A percentile compares a stretch with the other conserved stretches of the same genome.
These are phyloP conservation scores for Agelastica alni DNA, from an alignment of 2,888 invertebrate species.

Conservation along the genomic window DNA sequence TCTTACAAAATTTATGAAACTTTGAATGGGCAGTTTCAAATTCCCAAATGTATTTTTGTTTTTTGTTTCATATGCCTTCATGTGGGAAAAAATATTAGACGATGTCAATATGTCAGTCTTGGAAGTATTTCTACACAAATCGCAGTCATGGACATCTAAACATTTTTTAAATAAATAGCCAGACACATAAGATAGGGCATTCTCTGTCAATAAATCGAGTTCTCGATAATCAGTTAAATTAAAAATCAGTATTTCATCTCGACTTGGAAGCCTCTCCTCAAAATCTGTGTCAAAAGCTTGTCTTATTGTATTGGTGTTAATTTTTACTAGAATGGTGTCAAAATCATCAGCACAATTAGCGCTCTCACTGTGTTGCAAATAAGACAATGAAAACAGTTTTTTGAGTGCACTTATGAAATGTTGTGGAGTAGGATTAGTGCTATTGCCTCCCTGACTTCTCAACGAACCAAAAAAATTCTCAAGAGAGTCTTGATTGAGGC, in stretches of 20 bases:
- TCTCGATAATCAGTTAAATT: not conserved
- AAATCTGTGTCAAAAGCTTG: not conserved
- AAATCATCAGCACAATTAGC: slow-evolving; percentile 16
- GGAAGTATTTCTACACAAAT: too few species aligned
- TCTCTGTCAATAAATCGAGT: slow-evolving; percentile 7
- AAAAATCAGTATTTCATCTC: too few species aligned
- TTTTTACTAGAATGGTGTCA: not conserved
- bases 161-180: slow-evolving; percentile 5
- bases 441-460: slow-evolving; percentile 11
- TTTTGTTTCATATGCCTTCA: slow-evolving; percentile 6
- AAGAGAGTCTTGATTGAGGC: slow-evolving; percentile 17
- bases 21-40: too few species aligned
- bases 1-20: too few species aligned
- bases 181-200: slow-evolving; percentile 11
- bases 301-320: not conserved
- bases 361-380: too few species aligned
- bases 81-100: not conserved
- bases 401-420: slow-evolving; percentile 14
- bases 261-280: too few species aligned
- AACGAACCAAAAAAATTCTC: slow-evolving; percentile 34
- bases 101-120: not conserved
- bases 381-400: slow-evolving; percentile 14
- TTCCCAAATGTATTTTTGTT: too few species aligned
- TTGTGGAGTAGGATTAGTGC: slow-evolving; percentile 13
- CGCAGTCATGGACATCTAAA: not conserved